Evolutionary conservation across 2,888 invertebrate species (phyloP), one percentile per base, ranked within the genome.

Genomic region (Boloria selene): DNA sequence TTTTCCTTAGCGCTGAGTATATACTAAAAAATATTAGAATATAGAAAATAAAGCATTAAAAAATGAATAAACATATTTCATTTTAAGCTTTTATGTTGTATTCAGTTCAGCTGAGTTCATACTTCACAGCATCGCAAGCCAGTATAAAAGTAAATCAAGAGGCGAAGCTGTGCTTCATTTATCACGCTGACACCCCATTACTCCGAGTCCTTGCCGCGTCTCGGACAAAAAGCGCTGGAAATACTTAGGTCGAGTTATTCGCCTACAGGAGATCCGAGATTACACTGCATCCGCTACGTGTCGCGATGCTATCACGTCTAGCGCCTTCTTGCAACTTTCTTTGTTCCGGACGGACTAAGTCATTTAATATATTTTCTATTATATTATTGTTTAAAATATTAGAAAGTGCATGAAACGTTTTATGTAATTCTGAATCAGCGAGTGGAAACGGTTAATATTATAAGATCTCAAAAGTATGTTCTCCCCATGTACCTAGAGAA

Each of bases 141-240:
- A 22, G 60, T 60, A 31, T 42, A 47, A 42, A 31, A 51, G 38
- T 51, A 50, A 60, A 51, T 51, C 60, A 60, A 51, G 51, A 26
- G 17, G 55, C 44, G 31, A 51, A 18, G 26, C 26, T 18, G 44
- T 16, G 58, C 56, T 64, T 64, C 64, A 64, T 64, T 58, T 52
- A 64, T 64, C 64, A 58, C 56, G 49, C 51, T 58, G 64, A 64
- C 64, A 64, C 44, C 26, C 45, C 64, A 64, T 64, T 64, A 58
- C 52, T 51, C 64, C 51, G 38, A 56, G 56, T 52, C 52, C 52
- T 26, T 22, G 45, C 50, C 51, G 61, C 2, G 42, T 42, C 18
- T 42, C 60, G 51, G 56, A 58, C 58, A 64, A 50, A 56, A 58
- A 64, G 63, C 58, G 18, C 45, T 54, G 52, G 58, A 58, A 58